Conservation (phyloP, 2,888 invertebrate species). For the Hoplodrina ambigua region DNA sequence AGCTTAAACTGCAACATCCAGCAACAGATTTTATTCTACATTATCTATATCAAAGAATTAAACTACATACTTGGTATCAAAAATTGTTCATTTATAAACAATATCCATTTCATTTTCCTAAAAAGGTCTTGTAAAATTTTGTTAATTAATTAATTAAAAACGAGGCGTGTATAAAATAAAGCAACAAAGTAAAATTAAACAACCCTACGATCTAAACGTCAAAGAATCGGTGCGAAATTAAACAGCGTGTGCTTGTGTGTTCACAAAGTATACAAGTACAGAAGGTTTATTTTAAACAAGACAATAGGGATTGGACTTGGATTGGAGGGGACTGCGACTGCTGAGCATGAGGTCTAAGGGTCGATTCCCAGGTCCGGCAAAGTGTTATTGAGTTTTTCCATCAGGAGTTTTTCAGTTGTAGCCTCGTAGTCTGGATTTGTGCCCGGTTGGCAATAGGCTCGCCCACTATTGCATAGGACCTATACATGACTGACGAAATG, state of each 20-base stretch:
- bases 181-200: conserved; percentile 18
- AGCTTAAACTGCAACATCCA: conserved; percentile 61
- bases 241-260: background rate
- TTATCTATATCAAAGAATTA: too few species aligned
- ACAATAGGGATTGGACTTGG: background rate
- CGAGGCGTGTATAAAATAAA: conserved; percentile 3
- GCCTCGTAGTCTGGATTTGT: too few species aligned
- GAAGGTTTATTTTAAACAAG: conserved; percentile 9
- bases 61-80: too few species aligned
- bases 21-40: conserved; percentile 44
- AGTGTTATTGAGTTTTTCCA: too few species aligned
- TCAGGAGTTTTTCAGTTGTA: too few species aligned
- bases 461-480: too few species aligned
- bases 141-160: conserved; percentile 26
- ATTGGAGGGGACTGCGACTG: too few species aligned
- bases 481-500: too few species aligned
- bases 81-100: background rate
- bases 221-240: conserved; percentile 40
- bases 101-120: background rate
- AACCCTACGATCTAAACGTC: conserved; percentile 38
- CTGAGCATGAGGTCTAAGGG: too few species aligned
- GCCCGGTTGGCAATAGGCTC: too few species aligned
- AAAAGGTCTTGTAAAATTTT: conserved; percentile 22
- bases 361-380: too few species aligned
- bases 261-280: background rate